phyloP scores from a whole-genome alignment of 1,140 invertebrate species.

The Amyelois transitella region DNA sequence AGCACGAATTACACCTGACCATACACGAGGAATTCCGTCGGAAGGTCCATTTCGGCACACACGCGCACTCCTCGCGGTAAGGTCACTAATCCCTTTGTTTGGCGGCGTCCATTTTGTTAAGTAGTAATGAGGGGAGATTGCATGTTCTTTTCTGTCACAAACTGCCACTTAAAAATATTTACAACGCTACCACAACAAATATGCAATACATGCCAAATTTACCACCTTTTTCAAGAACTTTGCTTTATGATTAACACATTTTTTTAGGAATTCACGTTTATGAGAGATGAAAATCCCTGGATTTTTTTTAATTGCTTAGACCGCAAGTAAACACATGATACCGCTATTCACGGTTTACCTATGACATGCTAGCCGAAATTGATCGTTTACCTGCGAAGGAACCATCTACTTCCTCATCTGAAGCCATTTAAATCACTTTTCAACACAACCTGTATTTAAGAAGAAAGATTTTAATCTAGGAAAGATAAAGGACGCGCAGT shows the following conservation, averaged over 20 bases:
- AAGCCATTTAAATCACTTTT: conserved; percentile 79
- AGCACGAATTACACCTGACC: conserved; percentile 30
- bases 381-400: conserved; percentile 83
- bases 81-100: conserved; percentile 80
- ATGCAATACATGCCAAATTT: conserved; percentile 30
- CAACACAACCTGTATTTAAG: conserved; percentile 46
- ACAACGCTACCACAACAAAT: conserved; percentile 58
- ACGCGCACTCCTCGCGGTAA: conserved; percentile 48
- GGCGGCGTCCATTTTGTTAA: conserved; percentile 83
- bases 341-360: conserved; percentile 74
- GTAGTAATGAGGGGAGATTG: conserved; percentile 75
- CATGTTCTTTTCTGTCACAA: conserved; percentile 74
- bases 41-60: conserved; percentile 31
- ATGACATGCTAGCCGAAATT: conserved; percentile 71
- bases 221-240: conserved; percentile 18
- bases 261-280: conserved; percentile 5
- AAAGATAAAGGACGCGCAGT: conserved; percentile 71
- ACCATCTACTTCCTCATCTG: conserved; percentile 85
- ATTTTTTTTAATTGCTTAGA: conserved; percentile 73
- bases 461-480: conserved; percentile 56
- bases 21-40: conserved; percentile 23
- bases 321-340: conserved; percentile 76
- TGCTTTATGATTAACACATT: conserved; percentile 12
- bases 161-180: conserved; percentile 72
- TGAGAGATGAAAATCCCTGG: conserved; percentile 53